Percentiles rank a stretch among this genome's conserved stretches.
These are phyloP conservation scores for Orientallactaga sibirica DNA, from an alignment of 2,797 vertebrate species.

Conservation along the genomic window DNA sequence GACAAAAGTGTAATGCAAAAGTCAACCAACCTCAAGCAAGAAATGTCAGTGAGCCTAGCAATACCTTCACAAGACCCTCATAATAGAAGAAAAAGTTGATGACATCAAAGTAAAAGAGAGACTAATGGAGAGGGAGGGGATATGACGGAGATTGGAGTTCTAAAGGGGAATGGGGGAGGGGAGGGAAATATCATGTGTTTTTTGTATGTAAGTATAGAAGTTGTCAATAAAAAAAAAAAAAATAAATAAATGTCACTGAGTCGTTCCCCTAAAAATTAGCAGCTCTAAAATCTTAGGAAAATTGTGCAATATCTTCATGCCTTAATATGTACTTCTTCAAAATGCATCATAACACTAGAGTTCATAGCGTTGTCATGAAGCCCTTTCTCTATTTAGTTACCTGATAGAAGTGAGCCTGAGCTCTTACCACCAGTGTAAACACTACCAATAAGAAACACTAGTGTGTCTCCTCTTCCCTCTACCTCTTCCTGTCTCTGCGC, in stretches of 20 bases:
- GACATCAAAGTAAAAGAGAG: too few species aligned
- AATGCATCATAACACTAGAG: too few species aligned
- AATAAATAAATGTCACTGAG: neutral
- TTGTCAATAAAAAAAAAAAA: neutral
- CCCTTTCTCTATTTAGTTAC: neutral
- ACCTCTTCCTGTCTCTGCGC: neutral
- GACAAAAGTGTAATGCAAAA: slow-evolving; percentile 3
- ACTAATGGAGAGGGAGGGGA: too few species aligned
- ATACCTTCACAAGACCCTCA: too few species aligned
- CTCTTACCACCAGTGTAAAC: neutral
- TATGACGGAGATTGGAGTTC: too few species aligned
- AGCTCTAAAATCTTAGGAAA: neutral
- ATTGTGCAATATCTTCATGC: neutral
- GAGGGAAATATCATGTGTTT: too few species aligned
- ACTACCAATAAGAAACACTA: neutral
- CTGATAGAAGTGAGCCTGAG: rapidly evolving
- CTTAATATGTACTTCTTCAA: neutral
- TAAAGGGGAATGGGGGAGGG: too few species aligned
- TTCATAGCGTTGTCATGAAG: rapidly evolving
- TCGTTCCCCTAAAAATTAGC: neutral
- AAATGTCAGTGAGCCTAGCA: neutral
- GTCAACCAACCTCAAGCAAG: neutral
- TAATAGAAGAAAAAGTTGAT: too few species aligned
- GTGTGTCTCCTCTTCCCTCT: neutral
- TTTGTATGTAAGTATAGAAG: too few species aligned